Percentiles rank a stretch among this genome's conserved stretches.
Conservation (phyloP, 2,113 vertebrate species). For the human (Homo sapiens) region DNA sequence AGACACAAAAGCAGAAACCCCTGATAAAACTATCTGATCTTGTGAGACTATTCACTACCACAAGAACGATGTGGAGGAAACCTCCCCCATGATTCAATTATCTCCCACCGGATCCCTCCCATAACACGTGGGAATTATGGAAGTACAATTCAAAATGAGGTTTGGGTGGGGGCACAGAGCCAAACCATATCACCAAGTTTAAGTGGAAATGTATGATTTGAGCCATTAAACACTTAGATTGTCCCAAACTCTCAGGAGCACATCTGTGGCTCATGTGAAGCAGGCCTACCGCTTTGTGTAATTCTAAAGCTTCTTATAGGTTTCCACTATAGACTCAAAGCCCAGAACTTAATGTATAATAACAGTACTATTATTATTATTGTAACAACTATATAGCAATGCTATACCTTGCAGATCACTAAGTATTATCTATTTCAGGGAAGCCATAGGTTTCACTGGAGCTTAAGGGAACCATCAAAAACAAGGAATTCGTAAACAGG, state of each 20-base stretch:
- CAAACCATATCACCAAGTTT: background rate
- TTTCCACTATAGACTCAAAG: background rate
- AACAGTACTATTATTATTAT: background rate
- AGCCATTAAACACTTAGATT: background rate
- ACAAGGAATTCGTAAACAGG: background rate
- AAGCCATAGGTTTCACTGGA: background rate
- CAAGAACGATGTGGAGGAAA: no score
- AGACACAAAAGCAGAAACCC: no score
- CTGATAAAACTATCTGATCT: no score
- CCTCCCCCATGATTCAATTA: no score
- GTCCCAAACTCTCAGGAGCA: background rate
- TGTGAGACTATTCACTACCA: no score
- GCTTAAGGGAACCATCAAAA: background rate
- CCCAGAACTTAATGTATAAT: background rate
- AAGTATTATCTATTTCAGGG: background rate
- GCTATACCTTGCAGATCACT: background rate
- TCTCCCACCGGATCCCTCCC: no score
- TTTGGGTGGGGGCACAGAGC: no score
- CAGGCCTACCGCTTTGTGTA: background rate
- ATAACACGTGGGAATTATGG: no score
- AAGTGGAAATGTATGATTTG: background rate
- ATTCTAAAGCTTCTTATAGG: background rate
- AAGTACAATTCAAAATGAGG: no score
- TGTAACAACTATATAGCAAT: background rate
- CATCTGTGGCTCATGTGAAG: background rate